Evolutionary conservation across 2,888 invertebrate genomes (phyloP).

Genomic region (Phortica magna): DNA sequence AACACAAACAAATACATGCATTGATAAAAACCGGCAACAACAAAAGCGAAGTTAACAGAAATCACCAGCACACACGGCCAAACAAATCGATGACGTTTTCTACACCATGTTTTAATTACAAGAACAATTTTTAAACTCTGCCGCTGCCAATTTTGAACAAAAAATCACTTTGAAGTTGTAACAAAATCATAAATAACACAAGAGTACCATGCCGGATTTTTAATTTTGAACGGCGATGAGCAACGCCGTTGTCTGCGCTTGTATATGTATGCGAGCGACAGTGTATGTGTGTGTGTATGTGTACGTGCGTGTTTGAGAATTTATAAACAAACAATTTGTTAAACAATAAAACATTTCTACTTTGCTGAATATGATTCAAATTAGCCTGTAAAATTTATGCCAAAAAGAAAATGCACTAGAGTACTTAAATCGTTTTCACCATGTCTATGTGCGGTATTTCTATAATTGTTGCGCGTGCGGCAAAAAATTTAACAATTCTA

Average conservation of each 20-base stretch:
- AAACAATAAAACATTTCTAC: neutral
- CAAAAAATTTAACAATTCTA: no score
- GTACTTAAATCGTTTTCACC: no score
- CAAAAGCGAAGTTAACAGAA: neutral
- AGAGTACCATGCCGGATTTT: slow-evolving; percentile 6
- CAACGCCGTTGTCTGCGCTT: neutral
- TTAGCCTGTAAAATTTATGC: no score
- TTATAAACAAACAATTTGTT: slow-evolving; percentile 30
- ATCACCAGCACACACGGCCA: neutral
- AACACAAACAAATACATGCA: neutral
- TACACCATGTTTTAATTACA: no score
- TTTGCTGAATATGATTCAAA: no score
- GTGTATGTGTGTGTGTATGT: slow-evolving; percentile 13
- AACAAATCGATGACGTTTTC: neutral
- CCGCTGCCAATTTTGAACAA: neutral
- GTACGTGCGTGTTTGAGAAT: slow-evolving; percentile 16
- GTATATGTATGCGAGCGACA: neutral
- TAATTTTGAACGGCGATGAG: slow-evolving; percentile 3
- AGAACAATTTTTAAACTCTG: neutral
- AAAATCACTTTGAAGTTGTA: neutral
- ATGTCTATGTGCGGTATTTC: no score
- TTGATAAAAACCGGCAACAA: slow-evolving; percentile 28
- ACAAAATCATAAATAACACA: slow-evolving; percentile 9
- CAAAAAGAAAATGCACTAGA: no score
- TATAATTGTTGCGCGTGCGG: no score